Evolutionary conservation across 2,888 invertebrate genomes (phyloP), one percentile per base, ranked within the genome.

Genomic region (Quadroppia sp.): DNA sequence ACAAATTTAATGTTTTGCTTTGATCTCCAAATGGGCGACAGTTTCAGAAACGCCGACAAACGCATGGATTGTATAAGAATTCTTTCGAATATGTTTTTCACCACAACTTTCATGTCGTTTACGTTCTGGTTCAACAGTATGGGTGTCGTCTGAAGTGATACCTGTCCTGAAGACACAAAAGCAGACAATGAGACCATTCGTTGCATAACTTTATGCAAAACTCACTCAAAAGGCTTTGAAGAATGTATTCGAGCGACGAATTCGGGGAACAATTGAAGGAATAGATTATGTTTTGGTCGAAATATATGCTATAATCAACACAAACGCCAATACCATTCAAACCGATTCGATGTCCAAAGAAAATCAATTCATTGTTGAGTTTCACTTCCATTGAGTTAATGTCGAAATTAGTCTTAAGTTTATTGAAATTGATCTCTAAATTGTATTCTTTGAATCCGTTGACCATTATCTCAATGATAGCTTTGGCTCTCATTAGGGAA

Each of bases 51-150:
- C 7, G 42, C 23, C 11, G 72, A 61, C 40, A 72, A 64, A 42
- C 72, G 40, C 4, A 59, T 42, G 1, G 72, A 72, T 30, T 72
- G 72, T 25, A 72, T 28, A n/a, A 72, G 42, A 61, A 42, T 45
- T 45, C 64, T 42, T 42, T 72, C 56, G 42, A n/a, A 72, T 25
- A 72, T 61, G 23, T 72, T 72, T 48, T 40, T 25, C 11, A 48
- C 45, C 7, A 72, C 72, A 36, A 45, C 13, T 48, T 25, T 15
- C 15, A 15, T 25, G 32, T 61, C 61, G 15, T 61, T 61, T 11
- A 72, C 45, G 4, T 13, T 48, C 2, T 25, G 6, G 28, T 72
- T 30, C 23, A 72, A 36, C 20, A 71, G 2, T 20, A 30, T 28
- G 23, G 50, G 11, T 25, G 71, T 23, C 13, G 11, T 20, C 11